A percentile compares a stretch with the other conserved stretches of the same genome.
Conservation (phyloP, 2,113 vertebrate genomes). For the Cyprinodon brontotheroides region DNA sequence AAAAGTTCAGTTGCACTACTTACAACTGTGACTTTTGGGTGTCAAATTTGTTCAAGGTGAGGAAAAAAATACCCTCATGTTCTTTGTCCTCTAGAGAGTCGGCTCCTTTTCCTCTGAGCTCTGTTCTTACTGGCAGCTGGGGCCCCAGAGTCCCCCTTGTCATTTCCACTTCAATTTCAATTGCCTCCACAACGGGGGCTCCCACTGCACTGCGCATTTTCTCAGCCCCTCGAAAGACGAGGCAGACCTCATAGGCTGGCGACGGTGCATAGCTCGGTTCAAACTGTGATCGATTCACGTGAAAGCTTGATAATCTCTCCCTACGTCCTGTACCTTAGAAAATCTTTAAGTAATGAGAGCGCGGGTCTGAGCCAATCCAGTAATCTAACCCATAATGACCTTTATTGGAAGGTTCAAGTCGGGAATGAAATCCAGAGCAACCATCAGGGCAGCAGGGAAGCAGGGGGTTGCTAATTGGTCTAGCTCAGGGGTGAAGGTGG, state of each 20-base stretch:
- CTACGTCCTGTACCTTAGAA: slow-evolving; percentile 32
- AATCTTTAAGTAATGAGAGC: slow-evolving; percentile 50
- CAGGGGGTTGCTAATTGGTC: slow-evolving; percentile 50
- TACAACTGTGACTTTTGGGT: background rate
- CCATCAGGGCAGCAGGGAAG: background rate
- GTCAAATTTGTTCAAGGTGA: slow-evolving; percentile 8
- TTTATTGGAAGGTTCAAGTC: slow-evolving; percentile 52
- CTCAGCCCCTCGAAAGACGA: slow-evolving; percentile 54
- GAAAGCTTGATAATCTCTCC: slow-evolving; percentile 18
- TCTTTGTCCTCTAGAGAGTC: slow-evolving; percentile 1
- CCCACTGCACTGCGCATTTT: slow-evolving; percentile 47
- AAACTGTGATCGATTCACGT: slow-evolving; percentile 19
- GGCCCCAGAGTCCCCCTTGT: slow-evolving; percentile 51
- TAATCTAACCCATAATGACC: slow-evolving; percentile 60
- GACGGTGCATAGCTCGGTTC: background rate
- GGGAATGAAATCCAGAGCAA: slow-evolving; percentile 55
- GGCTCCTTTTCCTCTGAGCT: slow-evolving; percentile 15
- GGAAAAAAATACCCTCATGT: background rate
- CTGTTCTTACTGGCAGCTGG: slow-evolving; percentile 35
- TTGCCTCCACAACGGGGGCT: slow-evolving; percentile 12
- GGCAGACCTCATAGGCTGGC: slow-evolving; percentile 16
- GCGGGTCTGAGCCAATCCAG: slow-evolving; percentile 38
- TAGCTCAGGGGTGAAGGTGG: background rate
- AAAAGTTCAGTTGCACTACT: background rate
- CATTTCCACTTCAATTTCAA: slow-evolving; percentile 67